phyloP scores from a whole-genome alignment of 1,140 invertebrate species.

The Chelonus insularis region DNA sequence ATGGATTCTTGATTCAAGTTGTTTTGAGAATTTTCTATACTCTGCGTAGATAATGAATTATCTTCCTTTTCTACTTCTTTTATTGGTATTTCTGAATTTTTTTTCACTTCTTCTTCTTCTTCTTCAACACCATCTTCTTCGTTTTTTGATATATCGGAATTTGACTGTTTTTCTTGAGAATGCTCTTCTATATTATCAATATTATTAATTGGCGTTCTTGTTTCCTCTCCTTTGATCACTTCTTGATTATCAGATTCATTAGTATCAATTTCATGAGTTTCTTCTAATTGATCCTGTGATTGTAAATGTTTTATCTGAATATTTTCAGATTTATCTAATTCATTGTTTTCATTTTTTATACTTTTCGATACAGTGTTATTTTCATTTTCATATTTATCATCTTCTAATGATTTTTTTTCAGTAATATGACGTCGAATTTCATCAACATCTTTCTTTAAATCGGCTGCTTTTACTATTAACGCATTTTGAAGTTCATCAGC shows the following conservation, averaged over 20 bases:
- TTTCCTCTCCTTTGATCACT: background rate
- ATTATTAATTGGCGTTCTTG: too few species aligned
- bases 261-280: background rate
- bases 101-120: slow-evolving; percentile 42
- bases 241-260: slow-evolving; percentile 9
- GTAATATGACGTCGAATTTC: slow-evolving; percentile 49
- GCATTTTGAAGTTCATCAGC: slow-evolving; percentile 41
- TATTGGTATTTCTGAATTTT: slow-evolving; percentile 43
- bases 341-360: slow-evolving; percentile 27
- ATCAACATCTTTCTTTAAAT: slow-evolving; percentile 48
- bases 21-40: too few species aligned
- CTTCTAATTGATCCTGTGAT: slow-evolving; percentile 36
- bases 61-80: slow-evolving; percentile 25
- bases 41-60: slow-evolving; percentile 7
- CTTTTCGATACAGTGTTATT: slow-evolving; percentile 24
- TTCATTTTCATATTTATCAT: slow-evolving; percentile 33
- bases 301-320: slow-evolving; percentile 28
- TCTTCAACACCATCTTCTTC: background rate
- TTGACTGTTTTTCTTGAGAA: too few species aligned
- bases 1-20: too few species aligned
- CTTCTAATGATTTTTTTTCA: slow-evolving; percentile 48
- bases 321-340: slow-evolving; percentile 31
- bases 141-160: too few species aligned
- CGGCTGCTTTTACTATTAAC: slow-evolving; percentile 44
- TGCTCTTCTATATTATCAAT: too few species aligned